Evolutionary conservation across 2,888 invertebrate species (phyloP).

Genomic region (Chrysolina americana): DNA sequence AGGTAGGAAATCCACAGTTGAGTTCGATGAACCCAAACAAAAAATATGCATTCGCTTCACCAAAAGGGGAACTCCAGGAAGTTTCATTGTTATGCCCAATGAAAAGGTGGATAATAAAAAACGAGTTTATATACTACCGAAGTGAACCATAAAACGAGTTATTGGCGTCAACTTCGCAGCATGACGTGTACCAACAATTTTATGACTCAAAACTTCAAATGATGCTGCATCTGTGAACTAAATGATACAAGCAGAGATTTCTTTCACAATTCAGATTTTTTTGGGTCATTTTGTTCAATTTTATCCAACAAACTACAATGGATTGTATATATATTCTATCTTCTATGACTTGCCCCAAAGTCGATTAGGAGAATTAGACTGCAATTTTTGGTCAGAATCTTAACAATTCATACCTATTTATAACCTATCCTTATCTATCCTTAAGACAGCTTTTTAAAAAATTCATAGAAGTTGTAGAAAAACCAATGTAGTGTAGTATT

Average conservation of each 20-base stretch:
- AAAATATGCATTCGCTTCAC: not conserved
- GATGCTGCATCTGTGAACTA: not conserved
- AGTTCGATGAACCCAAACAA: not conserved
- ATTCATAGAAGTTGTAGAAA: too few relatives aligned
- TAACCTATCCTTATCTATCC: too few relatives aligned
- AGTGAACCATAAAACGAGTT: slow-evolving; percentile 5
- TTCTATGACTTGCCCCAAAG: too few relatives aligned
- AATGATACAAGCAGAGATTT: not conserved
- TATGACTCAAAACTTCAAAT: not conserved
- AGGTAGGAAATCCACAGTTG: not conserved
- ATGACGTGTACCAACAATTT: not conserved
- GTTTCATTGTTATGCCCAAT: slow-evolving; percentile 10
- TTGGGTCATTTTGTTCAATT: not conserved
- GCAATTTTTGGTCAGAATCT: too few relatives aligned
- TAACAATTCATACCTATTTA: too few relatives aligned
- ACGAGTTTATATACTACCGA: slow-evolving; percentile 5
- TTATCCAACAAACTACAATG: too few relatives aligned
- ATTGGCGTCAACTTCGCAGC: slow-evolving; percentile 3
- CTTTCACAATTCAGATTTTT: not conserved
- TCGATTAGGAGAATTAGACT: too few relatives aligned
- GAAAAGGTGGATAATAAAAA: slow-evolving; percentile 15
- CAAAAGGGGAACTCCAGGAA: not conserved
- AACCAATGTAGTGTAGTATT: too few relatives aligned
- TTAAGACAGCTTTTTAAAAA: too few relatives aligned
- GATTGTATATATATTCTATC: too few relatives aligned